These are phyloP conservation scores for Acropora yongei DNA, from an alignment of 64 coral and sea anemone species.

Conservation along the genomic window DNA sequence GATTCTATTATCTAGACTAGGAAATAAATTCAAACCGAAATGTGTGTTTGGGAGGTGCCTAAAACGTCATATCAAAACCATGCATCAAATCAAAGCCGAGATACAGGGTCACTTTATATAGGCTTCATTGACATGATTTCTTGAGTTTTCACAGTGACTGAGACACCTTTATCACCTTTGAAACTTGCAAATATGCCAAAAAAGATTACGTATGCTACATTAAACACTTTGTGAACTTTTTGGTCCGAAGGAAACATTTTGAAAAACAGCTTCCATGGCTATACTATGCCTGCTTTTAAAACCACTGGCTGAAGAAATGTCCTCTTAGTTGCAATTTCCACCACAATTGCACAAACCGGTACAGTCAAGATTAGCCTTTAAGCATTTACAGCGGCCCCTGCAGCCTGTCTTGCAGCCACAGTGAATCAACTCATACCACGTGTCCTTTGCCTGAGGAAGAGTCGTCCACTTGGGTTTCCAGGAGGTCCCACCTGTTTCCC, in stretches of 20 bases:
- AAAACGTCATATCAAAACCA: not conserved
- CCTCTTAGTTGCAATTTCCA: too few species aligned
- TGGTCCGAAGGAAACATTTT: conserved; percentile 10
- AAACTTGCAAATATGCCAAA: conserved; percentile 9
- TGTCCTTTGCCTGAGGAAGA: too few species aligned
- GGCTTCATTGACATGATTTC: conserved; percentile 15
- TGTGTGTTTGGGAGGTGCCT: not conserved
- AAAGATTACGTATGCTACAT: conserved; percentile 8
- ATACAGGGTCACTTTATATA: conserved; percentile 9
- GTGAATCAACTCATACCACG: too few species aligned
- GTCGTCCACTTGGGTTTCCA: too few species aligned
- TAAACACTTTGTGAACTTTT: conserved; percentile 10
- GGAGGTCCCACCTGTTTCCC: not conserved
- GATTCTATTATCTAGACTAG: not conserved
- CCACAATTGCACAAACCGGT: too few species aligned
- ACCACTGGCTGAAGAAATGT: too few species aligned
- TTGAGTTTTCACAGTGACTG: conserved; percentile 4
- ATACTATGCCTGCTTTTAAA: conserved; percentile 17
- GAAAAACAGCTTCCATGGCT: conserved; percentile 13
- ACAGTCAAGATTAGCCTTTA: too few species aligned
- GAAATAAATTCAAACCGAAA: conserved; percentile 34
- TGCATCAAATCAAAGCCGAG: not conserved
- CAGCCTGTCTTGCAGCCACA: too few species aligned
- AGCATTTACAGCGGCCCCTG: too few species aligned
- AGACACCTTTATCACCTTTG: conserved; percentile 15